Conservation (phyloP, 2,888 invertebrate genomes). For the Pristionchus maxplancki region DNA sequence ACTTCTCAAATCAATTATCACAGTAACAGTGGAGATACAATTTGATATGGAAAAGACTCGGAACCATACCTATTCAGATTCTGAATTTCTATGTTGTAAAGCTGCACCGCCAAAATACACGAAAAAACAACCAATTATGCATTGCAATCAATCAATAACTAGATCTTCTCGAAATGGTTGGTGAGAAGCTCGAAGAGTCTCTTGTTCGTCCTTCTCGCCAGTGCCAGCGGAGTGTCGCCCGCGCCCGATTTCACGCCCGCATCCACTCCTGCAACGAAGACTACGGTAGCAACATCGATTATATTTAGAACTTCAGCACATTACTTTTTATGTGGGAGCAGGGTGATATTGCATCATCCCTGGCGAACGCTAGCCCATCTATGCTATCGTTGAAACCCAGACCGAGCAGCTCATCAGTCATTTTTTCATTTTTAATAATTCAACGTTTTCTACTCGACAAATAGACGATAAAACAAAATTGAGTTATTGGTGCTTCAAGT, state of each 20-base stretch:
- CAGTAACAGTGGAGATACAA: neutral
- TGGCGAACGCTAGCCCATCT: neutral
- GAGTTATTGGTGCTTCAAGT: neutral
- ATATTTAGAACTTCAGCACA: neutral
- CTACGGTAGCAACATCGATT: neutral
- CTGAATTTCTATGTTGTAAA: neutral
- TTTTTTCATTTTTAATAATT: too few species aligned
- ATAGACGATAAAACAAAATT: neutral
- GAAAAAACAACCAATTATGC: neutral
- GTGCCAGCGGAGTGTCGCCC: conserved; percentile 73
- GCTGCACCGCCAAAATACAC: neutral
- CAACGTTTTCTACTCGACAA: neutral
- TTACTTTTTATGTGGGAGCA: neutral
- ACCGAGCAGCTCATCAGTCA: neutral
- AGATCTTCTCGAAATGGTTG: conserved; percentile 41
- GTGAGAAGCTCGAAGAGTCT: conserved; percentile 57
- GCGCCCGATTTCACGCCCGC: conserved; percentile 64
- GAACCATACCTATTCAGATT: conserved; percentile 10
- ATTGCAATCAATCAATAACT: neutral
- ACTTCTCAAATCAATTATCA: neutral
- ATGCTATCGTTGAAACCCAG: neutral
- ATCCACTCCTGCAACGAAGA: conserved; percentile 65
- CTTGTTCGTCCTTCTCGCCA: conserved; percentile 69
- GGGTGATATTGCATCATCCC: neutral
- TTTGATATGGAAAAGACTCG: conserved; percentile 4